A percentile compares a stretch with the other conserved stretches of the same genome.
Conservation (phyloP, 2,888 invertebrate species). For the Watsonalla binaria region DNA sequence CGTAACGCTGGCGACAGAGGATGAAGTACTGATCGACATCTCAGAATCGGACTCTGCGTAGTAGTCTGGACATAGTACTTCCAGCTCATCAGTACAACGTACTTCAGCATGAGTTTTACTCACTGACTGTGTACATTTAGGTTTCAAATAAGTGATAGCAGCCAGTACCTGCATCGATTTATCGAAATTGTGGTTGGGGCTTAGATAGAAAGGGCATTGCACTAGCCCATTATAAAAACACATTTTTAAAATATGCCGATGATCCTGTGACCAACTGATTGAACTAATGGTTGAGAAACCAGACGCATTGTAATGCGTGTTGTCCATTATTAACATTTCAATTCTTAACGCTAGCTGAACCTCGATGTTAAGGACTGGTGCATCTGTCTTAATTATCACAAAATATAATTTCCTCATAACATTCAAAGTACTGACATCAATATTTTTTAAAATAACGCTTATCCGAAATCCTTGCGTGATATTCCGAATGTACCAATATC, state of each 20-base stretch:
- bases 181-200: not conserved
- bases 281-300: slow-evolving; percentile 11
- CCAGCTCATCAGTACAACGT: not conserved
- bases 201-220: not conserved
- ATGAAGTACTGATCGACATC: not conserved
- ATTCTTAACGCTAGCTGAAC: slow-evolving; percentile 22
- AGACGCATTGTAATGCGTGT: slow-evolving; percentile 5
- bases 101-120: not conserved
- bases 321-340: slow-evolving; percentile 11
- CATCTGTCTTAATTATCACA: slow-evolving; percentile 25
- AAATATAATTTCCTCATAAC: slow-evolving; percentile 31
- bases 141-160: not conserved
- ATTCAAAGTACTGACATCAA: slow-evolving; percentile 25
- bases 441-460: slow-evolving; percentile 21
- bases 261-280: slow-evolving; percentile 17
- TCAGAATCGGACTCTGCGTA: not conserved
- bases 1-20: not conserved
- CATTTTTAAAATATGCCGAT: slow-evolving; percentile 13
- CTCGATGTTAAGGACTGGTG: slow-evolving; percentile 19
- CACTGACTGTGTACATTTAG: not conserved
- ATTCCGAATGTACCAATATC: slow-evolving; percentile 32
- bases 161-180: not conserved
- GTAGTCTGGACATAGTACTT: not conserved
- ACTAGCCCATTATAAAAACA: not conserved
- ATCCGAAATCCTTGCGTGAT: slow-evolving; percentile 31